phyloP scores from a whole-genome alignment of 2,888 invertebrate genomes.

The Thymelicus acteon region DNA sequence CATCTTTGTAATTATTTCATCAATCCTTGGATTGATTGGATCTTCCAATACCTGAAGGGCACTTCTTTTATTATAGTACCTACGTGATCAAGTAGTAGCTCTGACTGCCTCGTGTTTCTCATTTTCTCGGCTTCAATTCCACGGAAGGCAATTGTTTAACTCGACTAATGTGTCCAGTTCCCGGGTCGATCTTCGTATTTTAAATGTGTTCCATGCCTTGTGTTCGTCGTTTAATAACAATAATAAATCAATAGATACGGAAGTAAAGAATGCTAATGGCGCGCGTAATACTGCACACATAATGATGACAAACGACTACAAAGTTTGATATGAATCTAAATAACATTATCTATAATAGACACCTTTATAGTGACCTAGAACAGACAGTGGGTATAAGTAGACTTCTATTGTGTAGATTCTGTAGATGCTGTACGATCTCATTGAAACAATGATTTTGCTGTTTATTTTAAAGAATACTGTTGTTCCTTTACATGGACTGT shows the following conservation, averaged over 20 bases:
- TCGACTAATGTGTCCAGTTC: too few species aligned
- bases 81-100: too few species aligned
- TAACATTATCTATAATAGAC: slow-evolving; percentile 13
- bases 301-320: slow-evolving; percentile 12
- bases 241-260: slow-evolving; percentile 10
- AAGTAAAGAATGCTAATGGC: slow-evolving; percentile 7
- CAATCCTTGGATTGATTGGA: too few species aligned
- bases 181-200: not conserved
- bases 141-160: too few species aligned
- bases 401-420: slow-evolving; percentile 17
- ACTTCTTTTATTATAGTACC: too few species aligned
- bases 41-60: too few species aligned
- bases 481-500: slow-evolving; percentile 21
- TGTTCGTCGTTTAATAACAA: slow-evolving; percentile 9
- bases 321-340: slow-evolving; percentile 21
- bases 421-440: slow-evolving; percentile 16
- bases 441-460: slow-evolving; percentile 27
- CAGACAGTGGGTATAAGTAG: not conserved
- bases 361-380: slow-evolving; percentile 29
- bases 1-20: too few species aligned
- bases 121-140: too few species aligned
- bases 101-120: too few species aligned
- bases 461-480: slow-evolving; percentile 26
- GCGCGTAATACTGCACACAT: slow-evolving; percentile 9
- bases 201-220: not conserved